A percentile compares a stretch with the other conserved stretches of the same genome.
phyloP scores from a whole-genome alignment of 1,140 invertebrate species.

The Reticulitermes speratus region DNA sequence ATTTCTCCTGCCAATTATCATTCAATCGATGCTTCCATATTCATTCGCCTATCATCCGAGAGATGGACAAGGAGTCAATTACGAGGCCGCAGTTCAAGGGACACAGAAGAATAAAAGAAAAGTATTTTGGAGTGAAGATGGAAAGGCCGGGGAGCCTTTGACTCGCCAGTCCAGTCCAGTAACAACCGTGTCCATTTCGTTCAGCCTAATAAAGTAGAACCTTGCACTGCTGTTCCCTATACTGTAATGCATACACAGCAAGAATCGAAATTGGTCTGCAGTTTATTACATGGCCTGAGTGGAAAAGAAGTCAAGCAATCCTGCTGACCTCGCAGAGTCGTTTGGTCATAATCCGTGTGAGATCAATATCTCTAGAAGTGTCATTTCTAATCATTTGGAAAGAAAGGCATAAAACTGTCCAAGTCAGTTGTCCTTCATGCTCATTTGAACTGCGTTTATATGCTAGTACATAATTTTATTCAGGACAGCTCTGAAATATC shows the following conservation, averaged over 20 bases:
- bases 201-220: neutral
- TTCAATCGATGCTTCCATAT: no score
- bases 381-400: neutral
- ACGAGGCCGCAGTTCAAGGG: no score
- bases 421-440: neutral
- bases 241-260: neutral
- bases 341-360: neutral
- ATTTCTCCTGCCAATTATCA: no score
- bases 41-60: no score
- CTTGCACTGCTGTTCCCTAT: neutral
- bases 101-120: no score
- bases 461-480: neutral
- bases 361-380: neutral
- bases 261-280: neutral
- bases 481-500: neutral
- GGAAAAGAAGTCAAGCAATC: neutral
- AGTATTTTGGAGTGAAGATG: no score
- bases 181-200: neutral
- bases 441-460: no score
- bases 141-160: neutral
- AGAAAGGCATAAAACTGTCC: neutral
- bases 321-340: slow-evolving; percentile 5
- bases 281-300: neutral
- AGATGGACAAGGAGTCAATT: no score
- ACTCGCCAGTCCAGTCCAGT: neutral